phyloP scores from a whole-genome alignment of 1,140 invertebrate genomes.

The Solen grandis region DNA sequence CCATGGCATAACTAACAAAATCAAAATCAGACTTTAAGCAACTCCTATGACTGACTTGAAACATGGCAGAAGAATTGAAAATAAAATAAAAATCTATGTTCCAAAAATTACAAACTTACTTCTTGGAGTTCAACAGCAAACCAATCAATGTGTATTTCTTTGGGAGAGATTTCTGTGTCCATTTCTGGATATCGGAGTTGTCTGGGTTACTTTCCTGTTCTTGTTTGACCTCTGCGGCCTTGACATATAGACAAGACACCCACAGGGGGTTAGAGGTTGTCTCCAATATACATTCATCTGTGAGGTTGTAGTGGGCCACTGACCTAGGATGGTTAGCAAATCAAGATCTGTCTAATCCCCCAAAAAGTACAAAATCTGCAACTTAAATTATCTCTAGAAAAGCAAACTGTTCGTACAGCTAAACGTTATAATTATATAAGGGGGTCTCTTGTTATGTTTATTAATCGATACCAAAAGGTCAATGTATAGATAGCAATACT shows the following conservation, averaged over 20 bases:
- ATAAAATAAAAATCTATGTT: no score
- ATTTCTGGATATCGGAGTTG: constrained; percentile 13
- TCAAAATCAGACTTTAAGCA: no score
- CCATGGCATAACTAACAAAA: no score
- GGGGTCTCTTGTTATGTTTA: not conserved
- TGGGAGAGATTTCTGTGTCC: constrained; percentile 14
- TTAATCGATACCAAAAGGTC: no score
- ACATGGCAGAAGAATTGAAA: no score
- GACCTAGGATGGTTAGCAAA: constrained; percentile 59
- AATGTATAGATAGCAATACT: no score
- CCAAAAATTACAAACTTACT: no score
- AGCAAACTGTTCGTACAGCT: not conserved
- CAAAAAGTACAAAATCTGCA: not conserved
- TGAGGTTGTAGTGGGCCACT: constrained; percentile 63
- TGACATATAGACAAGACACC: constrained; percentile 62
- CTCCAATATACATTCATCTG: constrained; percentile 63
- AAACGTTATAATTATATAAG: not conserved
- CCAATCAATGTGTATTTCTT: constrained; percentile 38
- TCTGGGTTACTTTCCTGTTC: constrained; percentile 39
- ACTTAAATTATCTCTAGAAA: not conserved
- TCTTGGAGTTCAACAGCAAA: constrained; percentile 18
- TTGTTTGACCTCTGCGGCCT: constrained; percentile 52
- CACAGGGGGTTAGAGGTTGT: constrained; percentile 65
- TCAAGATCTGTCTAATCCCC: not conserved
- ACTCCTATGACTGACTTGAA: no score